Evolutionary conservation across 2,888 invertebrate genomes (phyloP), one percentile per base, ranked within the genome.

Genomic region (Masnerella sp.): DNA sequence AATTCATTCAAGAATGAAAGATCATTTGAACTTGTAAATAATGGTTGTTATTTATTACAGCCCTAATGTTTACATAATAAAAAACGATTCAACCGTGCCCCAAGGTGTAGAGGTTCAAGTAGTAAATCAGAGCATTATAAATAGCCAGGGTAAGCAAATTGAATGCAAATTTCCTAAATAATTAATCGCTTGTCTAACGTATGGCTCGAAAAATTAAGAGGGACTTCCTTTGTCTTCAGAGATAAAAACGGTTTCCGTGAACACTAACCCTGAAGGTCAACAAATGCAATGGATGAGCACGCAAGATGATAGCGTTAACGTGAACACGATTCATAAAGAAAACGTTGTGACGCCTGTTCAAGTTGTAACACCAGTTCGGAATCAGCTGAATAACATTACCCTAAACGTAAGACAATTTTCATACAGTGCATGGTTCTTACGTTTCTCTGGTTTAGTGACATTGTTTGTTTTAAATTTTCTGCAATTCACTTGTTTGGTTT

Each of bases 31-130:
- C n/a, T n/a, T n/a, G n/a, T n/a, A n/a, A n/a, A n/a, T n/a, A 45
- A 58, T 34, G 15, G 25, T 14, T 5, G 7, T 30, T 30, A 61
- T 58, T 77, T 49, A 45, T 85, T 84, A 42, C 81, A 87, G 86
- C 49, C 85, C 78, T 80, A 85, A 80, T 74, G 81, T 87, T 18
- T 84, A 81, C 72, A 84, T 87, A 78, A 85, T 87, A 64, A 84
- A 85, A 56, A 85, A 82, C 73, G 82, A 84, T 5, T 58, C 79
- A 54, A 17, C 77, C 22, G 17, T 70, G 18, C 11, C 80, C 2
- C 78, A 76, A 59, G 75, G 77, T 28, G 15, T 80, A 38, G 81
- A 80, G 72, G 47, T 80, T 36, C 82, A 81, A 47, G 71, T 81
- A 58, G 62, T 82, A 17, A 75, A 80, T 47, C 80, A 80, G 52